phyloP scores from a whole-genome alignment of 2,113 vertebrate genomes.

The Phyllostomus discolor region DNA sequence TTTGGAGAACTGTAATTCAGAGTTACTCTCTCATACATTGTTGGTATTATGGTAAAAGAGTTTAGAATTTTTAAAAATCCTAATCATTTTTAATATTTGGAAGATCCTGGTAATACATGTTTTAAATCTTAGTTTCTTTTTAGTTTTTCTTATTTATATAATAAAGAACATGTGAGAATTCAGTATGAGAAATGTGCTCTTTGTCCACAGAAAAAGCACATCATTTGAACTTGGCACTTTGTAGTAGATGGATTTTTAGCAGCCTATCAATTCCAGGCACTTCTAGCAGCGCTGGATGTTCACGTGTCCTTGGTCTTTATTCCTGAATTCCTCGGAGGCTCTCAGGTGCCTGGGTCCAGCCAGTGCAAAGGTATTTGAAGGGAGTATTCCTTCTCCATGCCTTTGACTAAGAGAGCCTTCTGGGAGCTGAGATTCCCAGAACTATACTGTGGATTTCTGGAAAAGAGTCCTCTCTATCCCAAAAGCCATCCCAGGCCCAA shows the following conservation, averaged over 20 bases:
- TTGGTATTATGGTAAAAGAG: background rate
- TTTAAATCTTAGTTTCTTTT: background rate
- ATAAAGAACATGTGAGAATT: slow-evolving; percentile 9
- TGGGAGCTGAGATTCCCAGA: background rate
- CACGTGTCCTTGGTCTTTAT: background rate
- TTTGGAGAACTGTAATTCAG: slow-evolving; percentile 7
- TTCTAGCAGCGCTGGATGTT: background rate
- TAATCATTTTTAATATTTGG: background rate
- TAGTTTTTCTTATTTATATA: background rate
- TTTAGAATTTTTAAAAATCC: background rate
- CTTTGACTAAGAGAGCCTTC: background rate
- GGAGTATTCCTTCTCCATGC: background rate
- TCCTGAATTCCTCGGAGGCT: background rate
- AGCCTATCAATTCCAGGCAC: background rate
- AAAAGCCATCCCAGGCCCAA: background rate
- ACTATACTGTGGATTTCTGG: background rate
- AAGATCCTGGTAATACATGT: background rate
- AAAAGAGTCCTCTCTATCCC: background rate
- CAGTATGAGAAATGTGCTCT: background rate
- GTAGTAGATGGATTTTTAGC: background rate
- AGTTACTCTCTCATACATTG: background rate
- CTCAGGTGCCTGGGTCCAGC: background rate
- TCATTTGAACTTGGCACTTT: background rate
- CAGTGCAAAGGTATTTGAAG: background rate
- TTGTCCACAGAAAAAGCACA: background rate